Evolutionary conservation across 2,888 invertebrate genomes (phyloP), one percentile per base, ranked within the genome.

Genomic region (Phytoseiulus persimilis): DNA sequence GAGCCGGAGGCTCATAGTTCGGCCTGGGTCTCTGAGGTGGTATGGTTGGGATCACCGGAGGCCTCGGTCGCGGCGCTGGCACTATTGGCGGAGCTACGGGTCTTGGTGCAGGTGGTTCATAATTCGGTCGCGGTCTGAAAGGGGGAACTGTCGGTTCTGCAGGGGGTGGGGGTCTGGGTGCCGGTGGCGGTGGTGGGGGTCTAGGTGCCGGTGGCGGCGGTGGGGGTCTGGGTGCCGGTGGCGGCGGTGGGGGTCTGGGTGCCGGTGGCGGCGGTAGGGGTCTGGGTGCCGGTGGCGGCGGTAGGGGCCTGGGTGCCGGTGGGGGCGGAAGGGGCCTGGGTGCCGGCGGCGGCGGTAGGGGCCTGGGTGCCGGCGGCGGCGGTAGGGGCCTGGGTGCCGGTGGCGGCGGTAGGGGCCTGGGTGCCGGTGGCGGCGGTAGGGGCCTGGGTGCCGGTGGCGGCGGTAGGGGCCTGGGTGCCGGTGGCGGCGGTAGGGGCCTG

Each of bases 11-110:
- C 33, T 87, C 83, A 32, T 33, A 83, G 28, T 31, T 89, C 14
- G 90, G 90, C 31, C 45, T 45, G 23, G 87, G 89, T 83, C 39
- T 39, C 33, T 89, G 89, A 83, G 90, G 90, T 31, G 33, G 39
- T n/a, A 83, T 28, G 31, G 90, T n/a, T n/a, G n/a, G n/a, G n/a
- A n/a, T n/a, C n/a, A n/a, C n/a, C n/a, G n/a, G n/a, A n/a, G n/a
- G n/a, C n/a, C n/a, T n/a, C n/a, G n/a, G n/a, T n/a, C n/a, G n/a
- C n/a, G n/a, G n/a, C n/a, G n/a, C n/a, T n/a, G n/a, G n/a, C n/a
- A n/a, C n/a, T n/a, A n/a, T n/a, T n/a, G n/a, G n/a, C n/a, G n/a
- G n/a, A n/a, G n/a, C n/a, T n/a, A n/a, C n/a, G n/a, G n/a, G n/a
- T n/a, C n/a, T n/a, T n/a, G n/a, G n/a, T n/a, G n/a, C n/a, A n/a